Evolutionary conservation across 2,797 vertebrate species (phyloP).

Genomic region (Orientallactaga sibirica): DNA sequence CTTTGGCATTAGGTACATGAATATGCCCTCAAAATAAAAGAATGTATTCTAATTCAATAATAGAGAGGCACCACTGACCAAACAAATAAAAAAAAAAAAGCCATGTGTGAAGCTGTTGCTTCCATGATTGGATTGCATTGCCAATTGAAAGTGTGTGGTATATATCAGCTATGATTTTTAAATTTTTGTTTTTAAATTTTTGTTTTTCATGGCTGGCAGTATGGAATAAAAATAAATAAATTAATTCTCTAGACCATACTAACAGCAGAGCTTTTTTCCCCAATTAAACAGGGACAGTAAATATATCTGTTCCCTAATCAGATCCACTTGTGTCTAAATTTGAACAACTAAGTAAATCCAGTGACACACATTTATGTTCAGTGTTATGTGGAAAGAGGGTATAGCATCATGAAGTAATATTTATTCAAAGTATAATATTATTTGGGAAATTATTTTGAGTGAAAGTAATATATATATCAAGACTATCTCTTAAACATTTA

Average conservation of each 20-base stretch:
- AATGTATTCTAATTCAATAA: conserved; percentile 54
- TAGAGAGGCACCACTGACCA: background rate
- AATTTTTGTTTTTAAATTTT: background rate
- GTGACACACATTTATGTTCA: background rate
- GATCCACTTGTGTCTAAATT: background rate
- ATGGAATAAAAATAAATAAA: conserved; percentile 15
- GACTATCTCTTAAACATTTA: background rate
- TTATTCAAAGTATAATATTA: conserved; percentile 23
- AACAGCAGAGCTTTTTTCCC: conserved; percentile 18
- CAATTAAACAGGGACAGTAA: background rate
- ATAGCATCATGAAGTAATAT: background rate
- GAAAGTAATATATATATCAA: background rate
- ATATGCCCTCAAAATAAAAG: conserved; percentile 47
- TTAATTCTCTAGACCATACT: background rate
- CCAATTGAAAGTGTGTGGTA: background rate
- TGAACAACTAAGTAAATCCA: background rate
- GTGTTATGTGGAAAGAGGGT: background rate
- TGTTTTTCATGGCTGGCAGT: background rate
- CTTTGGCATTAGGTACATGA: conserved; percentile 43
- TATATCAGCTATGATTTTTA: background rate
- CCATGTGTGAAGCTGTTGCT: background rate
- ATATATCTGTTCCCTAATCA: background rate
- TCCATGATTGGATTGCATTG: background rate
- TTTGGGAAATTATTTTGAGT: conserved; percentile 28
- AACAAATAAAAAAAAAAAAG: background rate